Conservation (phyloP, 2,888 invertebrate species). For the Thecophora atra region DNA sequence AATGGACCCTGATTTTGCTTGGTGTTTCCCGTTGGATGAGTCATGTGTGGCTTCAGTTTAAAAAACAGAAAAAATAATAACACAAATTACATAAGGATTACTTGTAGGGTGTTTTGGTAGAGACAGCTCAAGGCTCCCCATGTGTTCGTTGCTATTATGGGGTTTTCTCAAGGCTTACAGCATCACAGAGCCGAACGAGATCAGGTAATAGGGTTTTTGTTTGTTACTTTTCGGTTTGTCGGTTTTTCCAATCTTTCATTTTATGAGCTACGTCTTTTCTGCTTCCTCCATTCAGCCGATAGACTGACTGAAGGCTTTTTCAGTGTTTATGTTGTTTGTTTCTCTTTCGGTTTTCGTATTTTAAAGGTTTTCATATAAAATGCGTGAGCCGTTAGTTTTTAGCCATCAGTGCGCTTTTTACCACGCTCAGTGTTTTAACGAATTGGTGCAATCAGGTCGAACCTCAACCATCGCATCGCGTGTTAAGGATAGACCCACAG, state of each 20-base stretch:
- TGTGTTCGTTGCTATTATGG: slow-evolving; percentile 14
- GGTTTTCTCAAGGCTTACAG: slow-evolving; percentile 55
- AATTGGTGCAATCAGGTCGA: too few relatives aligned
- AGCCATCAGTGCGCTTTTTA: slow-evolving; percentile 55
- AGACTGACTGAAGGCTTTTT: background rate
- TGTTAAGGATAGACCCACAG: background rate
- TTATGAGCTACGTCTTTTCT: too few relatives aligned
- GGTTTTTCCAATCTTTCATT: too few relatives aligned
- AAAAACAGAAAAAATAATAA: background rate
- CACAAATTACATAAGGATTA: background rate
- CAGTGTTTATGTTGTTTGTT: background rate
- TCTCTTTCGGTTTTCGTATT: slow-evolving; percentile 22
- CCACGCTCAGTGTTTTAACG: slow-evolving; percentile 47
- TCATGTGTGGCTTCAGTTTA: background rate
- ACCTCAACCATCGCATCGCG: background rate
- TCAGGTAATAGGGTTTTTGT: too few relatives aligned
- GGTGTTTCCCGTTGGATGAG: slow-evolving; percentile 18
- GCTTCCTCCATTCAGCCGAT: too few relatives aligned
- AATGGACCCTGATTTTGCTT: background rate
- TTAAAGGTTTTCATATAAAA: slow-evolving; percentile 59
- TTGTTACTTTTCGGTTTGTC: too few relatives aligned
- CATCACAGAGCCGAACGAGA: too few relatives aligned
- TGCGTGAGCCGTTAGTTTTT: slow-evolving; percentile 49
- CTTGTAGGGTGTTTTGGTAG: background rate
- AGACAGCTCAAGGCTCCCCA: slow-evolving; percentile 4